These are phyloP conservation scores for Leptinotarsa juncta DNA, from an alignment of 2,888 invertebrate genomes.

Conservation along the genomic window DNA sequence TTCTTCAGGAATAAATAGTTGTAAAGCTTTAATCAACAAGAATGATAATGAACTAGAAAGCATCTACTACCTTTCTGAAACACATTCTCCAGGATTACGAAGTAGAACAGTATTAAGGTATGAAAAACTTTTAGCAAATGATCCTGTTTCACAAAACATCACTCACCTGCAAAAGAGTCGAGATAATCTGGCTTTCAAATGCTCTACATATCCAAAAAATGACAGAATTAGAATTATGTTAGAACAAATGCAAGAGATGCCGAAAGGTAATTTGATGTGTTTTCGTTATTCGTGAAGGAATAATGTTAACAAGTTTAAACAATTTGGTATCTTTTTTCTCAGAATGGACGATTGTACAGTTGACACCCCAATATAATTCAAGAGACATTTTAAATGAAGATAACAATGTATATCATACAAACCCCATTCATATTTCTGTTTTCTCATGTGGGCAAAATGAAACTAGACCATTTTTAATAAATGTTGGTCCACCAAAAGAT, in stretches of 20 bases:
- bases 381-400: conserved; percentile 52
- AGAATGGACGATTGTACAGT: conserved; percentile 75
- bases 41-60: conserved; percentile 55
- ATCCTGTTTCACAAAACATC: conserved; percentile 31
- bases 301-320: background rate
- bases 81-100: conserved; percentile 59
- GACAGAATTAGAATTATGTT: conserved; percentile 53
- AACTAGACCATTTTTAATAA: conserved; percentile 56
- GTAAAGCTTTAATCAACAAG: conserved; percentile 47
- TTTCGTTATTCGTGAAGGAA: background rate
- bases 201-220: conserved; percentile 43
- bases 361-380: conserved; percentile 65
- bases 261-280: conserved; percentile 55
- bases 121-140: conserved; percentile 50
- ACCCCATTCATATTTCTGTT: conserved; percentile 57
- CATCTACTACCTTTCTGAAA: conserved; percentile 59
- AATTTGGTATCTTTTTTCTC: conserved; percentile 49
- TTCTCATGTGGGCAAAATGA: conserved; percentile 59
- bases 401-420: conserved; percentile 51
- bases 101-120: conserved; percentile 55
- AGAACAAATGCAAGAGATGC: conserved; percentile 57
- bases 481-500: conserved; percentile 51
- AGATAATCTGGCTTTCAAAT: conserved; percentile 54
- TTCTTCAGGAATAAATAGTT: conserved; percentile 53
- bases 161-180: conserved; percentile 49